phyloP scores from a whole-genome alignment of 1,140 invertebrate genomes.

The Matsumurasca onukii region DNA sequence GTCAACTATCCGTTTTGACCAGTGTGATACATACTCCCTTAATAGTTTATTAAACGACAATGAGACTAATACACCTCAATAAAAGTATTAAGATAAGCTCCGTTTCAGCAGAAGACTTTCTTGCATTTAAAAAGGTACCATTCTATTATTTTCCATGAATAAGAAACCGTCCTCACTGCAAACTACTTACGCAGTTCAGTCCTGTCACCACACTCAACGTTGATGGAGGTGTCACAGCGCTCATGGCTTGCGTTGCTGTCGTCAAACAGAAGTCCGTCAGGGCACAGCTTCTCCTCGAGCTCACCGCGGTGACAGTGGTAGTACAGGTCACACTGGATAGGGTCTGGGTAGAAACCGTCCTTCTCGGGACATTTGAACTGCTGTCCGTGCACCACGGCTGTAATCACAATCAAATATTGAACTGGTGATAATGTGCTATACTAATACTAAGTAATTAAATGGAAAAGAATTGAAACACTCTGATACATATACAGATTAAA shows the following conservation, averaged over 20 bases:
- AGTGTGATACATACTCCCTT: too few relatives aligned
- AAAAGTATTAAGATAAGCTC: too few relatives aligned
- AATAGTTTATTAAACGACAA: too few relatives aligned
- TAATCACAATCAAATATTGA: background rate
- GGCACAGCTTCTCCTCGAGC: conserved; percentile 70
- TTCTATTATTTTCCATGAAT: too few relatives aligned
- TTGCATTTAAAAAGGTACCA: too few relatives aligned
- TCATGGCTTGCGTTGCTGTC: conserved; percentile 72
- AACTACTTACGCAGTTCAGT: conserved; percentile 73
- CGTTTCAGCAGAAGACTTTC: too few relatives aligned
- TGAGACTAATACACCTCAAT: too few relatives aligned
- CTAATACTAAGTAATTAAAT: background rate
- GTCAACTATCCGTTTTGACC: too few relatives aligned
- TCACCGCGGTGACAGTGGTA: conserved; percentile 69
- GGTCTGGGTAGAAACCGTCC: conserved; percentile 74
- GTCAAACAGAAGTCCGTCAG: conserved; percentile 79
- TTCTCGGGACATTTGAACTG: conserved; percentile 63
- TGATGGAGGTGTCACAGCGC: conserved; percentile 74
- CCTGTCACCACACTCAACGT: conserved; percentile 75
- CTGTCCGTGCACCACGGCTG: background rate
- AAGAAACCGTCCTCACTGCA: too few relatives aligned
- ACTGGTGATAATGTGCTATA: background rate
- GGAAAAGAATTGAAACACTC: background rate
- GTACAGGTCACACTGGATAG: conserved; percentile 78
- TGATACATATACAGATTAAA: background rate